phyloP scores from a whole-genome alignment of 2,888 invertebrate species.

The Chloromyia formosa region DNA sequence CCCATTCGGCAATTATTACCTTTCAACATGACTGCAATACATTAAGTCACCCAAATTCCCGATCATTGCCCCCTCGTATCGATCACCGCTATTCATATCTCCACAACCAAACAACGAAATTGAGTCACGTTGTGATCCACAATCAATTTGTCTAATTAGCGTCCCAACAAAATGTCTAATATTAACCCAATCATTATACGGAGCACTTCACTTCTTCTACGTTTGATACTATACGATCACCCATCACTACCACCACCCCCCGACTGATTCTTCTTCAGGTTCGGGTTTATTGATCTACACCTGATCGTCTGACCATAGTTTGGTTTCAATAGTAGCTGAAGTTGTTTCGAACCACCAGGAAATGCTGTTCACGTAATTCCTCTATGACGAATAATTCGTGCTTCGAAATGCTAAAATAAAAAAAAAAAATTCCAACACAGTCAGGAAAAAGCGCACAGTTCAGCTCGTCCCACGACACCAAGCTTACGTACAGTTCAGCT shows the following conservation, averaged over 20 bases:
- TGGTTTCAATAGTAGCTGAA: not conserved
- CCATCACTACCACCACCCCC: not conserved
- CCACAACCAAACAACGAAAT: not conserved
- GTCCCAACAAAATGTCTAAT: not conserved
- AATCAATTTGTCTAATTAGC: conserved; percentile 10
- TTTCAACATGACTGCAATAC: too few relatives aligned
- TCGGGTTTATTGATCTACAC: conserved; percentile 5
- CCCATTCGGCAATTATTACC: too few relatives aligned
- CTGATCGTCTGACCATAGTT: not conserved
- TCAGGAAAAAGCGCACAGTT: not conserved
- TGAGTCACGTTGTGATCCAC: not conserved
- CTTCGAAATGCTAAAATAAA: not conserved
- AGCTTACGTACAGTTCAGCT: not conserved
- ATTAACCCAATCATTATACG: not conserved
- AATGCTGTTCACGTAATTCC: conserved; percentile 30
- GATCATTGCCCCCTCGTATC: too few relatives aligned
- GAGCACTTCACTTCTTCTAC: not conserved
- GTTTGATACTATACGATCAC: too few relatives aligned
- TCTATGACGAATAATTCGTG: conserved; percentile 36
- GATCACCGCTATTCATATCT: too few relatives aligned
- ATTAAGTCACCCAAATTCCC: too few relatives aligned
- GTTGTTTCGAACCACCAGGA: conserved; percentile 12
- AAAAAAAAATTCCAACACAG: too few relatives aligned
- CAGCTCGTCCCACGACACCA: not conserved
- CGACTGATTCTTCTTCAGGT: not conserved